Percentiles rank a stretch among this genome's conserved stretches.
These are phyloP conservation scores for Nothocercus nigrocapillus DNA, from an alignment of 2,113 vertebrate genomes.

Conservation along the genomic window DNA sequence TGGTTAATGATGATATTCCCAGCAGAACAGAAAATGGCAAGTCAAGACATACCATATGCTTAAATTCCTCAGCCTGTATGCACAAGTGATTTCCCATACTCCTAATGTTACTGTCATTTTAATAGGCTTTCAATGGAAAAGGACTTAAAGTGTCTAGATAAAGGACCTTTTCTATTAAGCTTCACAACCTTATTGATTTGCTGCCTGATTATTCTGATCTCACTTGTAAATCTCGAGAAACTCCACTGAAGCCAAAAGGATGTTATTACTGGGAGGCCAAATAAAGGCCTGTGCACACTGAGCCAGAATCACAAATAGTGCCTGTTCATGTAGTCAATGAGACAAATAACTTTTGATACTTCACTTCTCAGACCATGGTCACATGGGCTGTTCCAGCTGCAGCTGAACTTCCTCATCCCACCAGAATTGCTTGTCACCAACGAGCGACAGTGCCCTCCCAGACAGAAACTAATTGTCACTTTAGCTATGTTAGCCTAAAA, in stretches of 20 bases:
- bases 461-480: background rate
- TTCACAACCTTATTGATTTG: slow-evolving; percentile 51
- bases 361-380: background rate
- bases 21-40: slow-evolving; percentile 52
- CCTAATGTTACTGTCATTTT: slow-evolving; percentile 54
- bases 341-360: background rate
- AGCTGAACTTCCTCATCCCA: background rate
- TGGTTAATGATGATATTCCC: slow-evolving; percentile 33
- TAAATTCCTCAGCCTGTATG: slow-evolving; percentile 48
- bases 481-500: background rate
- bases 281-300: background rate
- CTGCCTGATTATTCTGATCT: slow-evolving; percentile 55
- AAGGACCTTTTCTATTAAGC: slow-evolving; percentile 32
- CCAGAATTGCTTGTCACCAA: background rate
- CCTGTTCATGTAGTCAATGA: background rate
- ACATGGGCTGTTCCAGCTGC: background rate
- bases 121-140: slow-evolving; percentile 61
- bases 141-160: slow-evolving; percentile 31
- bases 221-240: slow-evolving; percentile 27
- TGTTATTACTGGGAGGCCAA: background rate
- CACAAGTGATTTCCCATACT: slow-evolving; percentile 38
- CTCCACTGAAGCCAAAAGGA: background rate
- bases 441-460: background rate
- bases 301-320: background rate
- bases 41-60: slow-evolving; percentile 56